Evolutionary conservation across 2,797 vertebrate genomes (phyloP).

Genomic region (Betta splendens): DNA sequence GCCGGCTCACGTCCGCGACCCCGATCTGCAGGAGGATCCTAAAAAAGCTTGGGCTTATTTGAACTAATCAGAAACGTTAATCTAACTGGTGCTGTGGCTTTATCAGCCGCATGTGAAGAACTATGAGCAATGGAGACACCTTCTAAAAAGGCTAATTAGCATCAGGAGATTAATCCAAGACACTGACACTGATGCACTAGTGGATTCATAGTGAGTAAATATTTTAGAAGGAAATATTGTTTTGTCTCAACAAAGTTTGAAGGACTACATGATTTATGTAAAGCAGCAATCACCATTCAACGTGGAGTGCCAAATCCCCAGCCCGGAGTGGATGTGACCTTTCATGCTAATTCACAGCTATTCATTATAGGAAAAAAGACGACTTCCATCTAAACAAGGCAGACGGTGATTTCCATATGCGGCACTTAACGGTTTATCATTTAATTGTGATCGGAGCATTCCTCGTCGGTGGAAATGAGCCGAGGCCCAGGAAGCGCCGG

Average conservation of each 20-base stretch:
- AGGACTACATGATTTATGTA: slow-evolving; percentile 67
- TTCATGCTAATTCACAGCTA: slow-evolving; percentile 61
- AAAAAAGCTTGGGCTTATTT: slow-evolving; percentile 23
- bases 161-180: slow-evolving; percentile 9
- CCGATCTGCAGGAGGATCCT: slow-evolving; percentile 14
- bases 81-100: background rate
- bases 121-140: background rate
- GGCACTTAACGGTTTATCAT: slow-evolving; percentile 70
- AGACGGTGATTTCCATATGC: slow-evolving; percentile 63
- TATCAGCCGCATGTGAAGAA: background rate
- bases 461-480: slow-evolving; percentile 65
- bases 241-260: slow-evolving; percentile 47
- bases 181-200: slow-evolving; percentile 4
- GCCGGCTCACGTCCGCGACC: slow-evolving; percentile 26
- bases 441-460: slow-evolving; percentile 72
- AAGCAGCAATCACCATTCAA: slow-evolving; percentile 67
- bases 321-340: slow-evolving; percentile 60
- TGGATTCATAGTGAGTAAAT: slow-evolving; percentile 28
- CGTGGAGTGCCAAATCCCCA: slow-evolving; percentile 47
- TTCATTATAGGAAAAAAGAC: slow-evolving; percentile 49
- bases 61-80: slow-evolving; percentile 12
- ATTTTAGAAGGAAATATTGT: slow-evolving; percentile 43
- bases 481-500: slow-evolving; percentile 52
- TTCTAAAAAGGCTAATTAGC: slow-evolving; percentile 25
- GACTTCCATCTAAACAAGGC: slow-evolving; percentile 57